Evolutionary conservation across 2,888 invertebrate genomes (phyloP).

Genomic region (Cosmopolites sordidus): DNA sequence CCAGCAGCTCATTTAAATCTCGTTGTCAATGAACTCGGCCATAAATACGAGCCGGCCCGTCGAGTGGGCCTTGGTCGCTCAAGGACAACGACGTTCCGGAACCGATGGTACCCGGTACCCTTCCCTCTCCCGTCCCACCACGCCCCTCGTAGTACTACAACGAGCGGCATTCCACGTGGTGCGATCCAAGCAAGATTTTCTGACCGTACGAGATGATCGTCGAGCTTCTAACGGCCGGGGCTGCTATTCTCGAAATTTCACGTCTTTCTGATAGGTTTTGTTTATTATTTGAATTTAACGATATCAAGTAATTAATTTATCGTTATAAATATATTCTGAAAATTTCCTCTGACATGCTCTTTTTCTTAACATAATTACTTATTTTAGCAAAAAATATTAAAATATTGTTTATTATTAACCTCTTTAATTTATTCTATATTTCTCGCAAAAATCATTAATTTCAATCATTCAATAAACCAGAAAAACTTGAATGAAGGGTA

Average conservation of each 20-base stretch:
- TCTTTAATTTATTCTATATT: too few relatives aligned
- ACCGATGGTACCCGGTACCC: conserved; percentile 21
- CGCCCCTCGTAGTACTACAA: conserved; percentile 2
- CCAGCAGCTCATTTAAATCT: conserved; percentile 1
- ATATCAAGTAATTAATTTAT: too few relatives aligned
- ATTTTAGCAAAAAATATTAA: too few relatives aligned
- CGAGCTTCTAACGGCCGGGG: neutral
- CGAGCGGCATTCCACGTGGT: conserved; percentile 18
- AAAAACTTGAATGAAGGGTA: too few relatives aligned
- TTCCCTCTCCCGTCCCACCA: conserved; percentile 10
- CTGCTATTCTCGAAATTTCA: neutral
- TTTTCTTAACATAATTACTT: too few relatives aligned
- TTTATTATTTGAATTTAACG: too few relatives aligned
- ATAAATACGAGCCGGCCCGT: conserved; percentile 8
- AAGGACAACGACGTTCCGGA: conserved; percentile 44
- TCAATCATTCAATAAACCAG: too few relatives aligned
- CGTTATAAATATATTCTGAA: too few relatives aligned
- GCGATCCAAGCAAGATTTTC: conserved; percentile 13
- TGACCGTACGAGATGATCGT: neutral
- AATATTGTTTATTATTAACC: too few relatives aligned
- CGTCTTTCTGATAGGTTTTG: too few relatives aligned
- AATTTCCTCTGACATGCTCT: too few relatives aligned
- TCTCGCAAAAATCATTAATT: too few relatives aligned
- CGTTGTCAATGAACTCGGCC: conserved; percentile 2
- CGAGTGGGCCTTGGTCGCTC: conserved; percentile 43